phyloP scores from a whole-genome alignment of 2,113 vertebrate genomes.

The Prolemur simus region DNA sequence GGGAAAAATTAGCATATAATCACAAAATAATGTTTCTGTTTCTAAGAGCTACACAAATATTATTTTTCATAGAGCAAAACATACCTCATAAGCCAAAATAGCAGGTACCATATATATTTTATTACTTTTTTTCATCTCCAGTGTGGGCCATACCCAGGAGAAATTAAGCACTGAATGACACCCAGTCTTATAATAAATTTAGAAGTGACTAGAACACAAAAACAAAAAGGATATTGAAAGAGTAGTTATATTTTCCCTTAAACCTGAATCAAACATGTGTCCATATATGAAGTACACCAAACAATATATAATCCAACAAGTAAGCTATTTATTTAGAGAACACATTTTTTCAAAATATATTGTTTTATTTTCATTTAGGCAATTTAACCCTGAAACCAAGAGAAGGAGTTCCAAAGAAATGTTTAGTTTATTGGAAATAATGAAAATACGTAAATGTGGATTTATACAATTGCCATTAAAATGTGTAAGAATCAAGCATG shows the following conservation, averaged over 20 bases:
- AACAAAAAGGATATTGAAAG: background rate
- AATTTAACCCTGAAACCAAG: background rate
- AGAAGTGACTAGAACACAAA: constrained; percentile 44
- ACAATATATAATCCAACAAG: background rate
- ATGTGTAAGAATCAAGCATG: background rate
- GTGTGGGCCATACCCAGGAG: background rate
- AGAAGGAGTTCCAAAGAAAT: background rate
- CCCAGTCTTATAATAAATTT: background rate
- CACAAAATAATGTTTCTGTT: constrained; percentile 16
- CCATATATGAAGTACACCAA: background rate
- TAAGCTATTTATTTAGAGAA: background rate
- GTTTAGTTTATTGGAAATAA: constrained; percentile 16
- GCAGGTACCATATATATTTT: background rate
- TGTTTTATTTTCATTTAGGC: background rate
- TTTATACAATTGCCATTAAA: constrained; percentile 20
- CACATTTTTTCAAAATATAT: background rate
- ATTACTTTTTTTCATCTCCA: background rate
- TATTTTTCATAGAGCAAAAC: background rate
- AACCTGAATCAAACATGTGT: background rate
- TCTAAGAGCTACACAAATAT: constrained; percentile 8
- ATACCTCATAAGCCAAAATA: background rate
- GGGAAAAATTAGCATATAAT: constrained; percentile 1
- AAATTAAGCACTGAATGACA: background rate
- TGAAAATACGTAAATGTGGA: constrained; percentile 13
- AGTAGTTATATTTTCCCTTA: background rate